phyloP scores from a whole-genome alignment of 2,113 vertebrate species.

The Amphiprion percula region DNA sequence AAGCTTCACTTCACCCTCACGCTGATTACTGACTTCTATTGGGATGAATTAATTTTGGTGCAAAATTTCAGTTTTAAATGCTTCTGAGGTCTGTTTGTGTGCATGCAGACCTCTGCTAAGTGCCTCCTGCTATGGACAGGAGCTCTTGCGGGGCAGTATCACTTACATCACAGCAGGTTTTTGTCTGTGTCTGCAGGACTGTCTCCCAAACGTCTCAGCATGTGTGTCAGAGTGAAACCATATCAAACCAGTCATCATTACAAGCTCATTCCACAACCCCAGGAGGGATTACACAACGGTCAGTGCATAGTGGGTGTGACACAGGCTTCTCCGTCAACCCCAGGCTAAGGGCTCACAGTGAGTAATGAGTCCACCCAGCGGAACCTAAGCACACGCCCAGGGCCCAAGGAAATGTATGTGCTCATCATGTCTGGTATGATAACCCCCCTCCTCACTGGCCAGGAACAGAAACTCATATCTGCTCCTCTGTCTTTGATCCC shows the following conservation, averaged over 20 bases:
- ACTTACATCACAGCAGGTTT: conserved; percentile 63
- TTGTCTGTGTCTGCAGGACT: conserved; percentile 53
- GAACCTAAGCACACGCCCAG: conserved; percentile 71
- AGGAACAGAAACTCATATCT: conserved; percentile 79
- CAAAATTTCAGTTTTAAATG: not conserved
- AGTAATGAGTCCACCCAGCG: conserved; percentile 79
- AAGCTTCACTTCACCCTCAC: not conserved
- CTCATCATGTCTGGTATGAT: conserved; percentile 82
- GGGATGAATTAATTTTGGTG: not conserved
- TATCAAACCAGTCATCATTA: conserved; percentile 80
- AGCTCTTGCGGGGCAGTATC: conserved; percentile 45
- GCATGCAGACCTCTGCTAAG: conserved; percentile 1
- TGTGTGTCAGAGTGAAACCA: conserved; percentile 70
- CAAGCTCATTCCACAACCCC: conserved; percentile 76
- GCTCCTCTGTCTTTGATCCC: conserved; percentile 70
- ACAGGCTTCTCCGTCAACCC: conserved; percentile 66
- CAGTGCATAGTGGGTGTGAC: conserved; percentile 72
- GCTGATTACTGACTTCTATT: not conserved
- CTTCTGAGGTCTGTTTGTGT: not conserved
- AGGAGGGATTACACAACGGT: conserved; percentile 78
- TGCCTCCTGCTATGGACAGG: conserved; percentile 49
- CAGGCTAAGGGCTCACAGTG: conserved; percentile 63
- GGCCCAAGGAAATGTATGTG: conserved; percentile 77
- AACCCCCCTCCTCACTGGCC: conserved; percentile 67
- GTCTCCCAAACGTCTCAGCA: conserved; percentile 51